Base-by-base conservation (phyloP, 2,888 invertebrate species). In the Tanaodytes sp. region DNA sequence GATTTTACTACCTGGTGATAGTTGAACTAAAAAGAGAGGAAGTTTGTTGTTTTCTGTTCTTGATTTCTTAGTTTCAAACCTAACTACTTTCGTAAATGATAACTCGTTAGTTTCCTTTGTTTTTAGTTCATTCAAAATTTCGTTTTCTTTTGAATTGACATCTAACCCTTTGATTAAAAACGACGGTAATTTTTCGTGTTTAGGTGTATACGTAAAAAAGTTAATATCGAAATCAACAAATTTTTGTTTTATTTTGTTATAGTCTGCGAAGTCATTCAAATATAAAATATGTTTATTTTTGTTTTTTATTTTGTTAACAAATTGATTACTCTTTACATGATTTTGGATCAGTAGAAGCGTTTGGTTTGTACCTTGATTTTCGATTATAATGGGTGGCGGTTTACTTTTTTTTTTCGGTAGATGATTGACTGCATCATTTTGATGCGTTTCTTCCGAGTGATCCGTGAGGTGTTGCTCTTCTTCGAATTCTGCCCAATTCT, bases 1-100 rank as follows among this genome's bases (percentile, higher is more conserved):
- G 2, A 19, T 19, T 5, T 40, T 40, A 19, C 40, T 40, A 9
- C 19, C 19, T 4, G 40, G 30, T 0, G 74, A 49, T 0, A 74
- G 0, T 54, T 73, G 66, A 0, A 76, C 68, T 23, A 72, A 19
- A 40, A 40, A 40, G 19, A 16, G 11, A 8, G 40, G 40, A 9
- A 40, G 40, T 40, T 19, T 19, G 9, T 19, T 40, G 19, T 19
- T 19, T 18, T 19, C 11, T 19, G 2, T 11, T 40, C 19, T 19
- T 19, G 40, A 40, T 8, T 19, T 40, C n/a, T 3, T 19, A 3
- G 40, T 40, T 40, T 40, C 19, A 19, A 40, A 40, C n/a, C 19
- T 18, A 11, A n/a, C n/a, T 19, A 40, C 19, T 40, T 40, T 40
- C 19, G n/a, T 40, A 19, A 40, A 40, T 11, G 18, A 19, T 11